Evolutionary conservation across 2,888 invertebrate species (phyloP).

Genomic region (Cephonodes hylas): DNA sequence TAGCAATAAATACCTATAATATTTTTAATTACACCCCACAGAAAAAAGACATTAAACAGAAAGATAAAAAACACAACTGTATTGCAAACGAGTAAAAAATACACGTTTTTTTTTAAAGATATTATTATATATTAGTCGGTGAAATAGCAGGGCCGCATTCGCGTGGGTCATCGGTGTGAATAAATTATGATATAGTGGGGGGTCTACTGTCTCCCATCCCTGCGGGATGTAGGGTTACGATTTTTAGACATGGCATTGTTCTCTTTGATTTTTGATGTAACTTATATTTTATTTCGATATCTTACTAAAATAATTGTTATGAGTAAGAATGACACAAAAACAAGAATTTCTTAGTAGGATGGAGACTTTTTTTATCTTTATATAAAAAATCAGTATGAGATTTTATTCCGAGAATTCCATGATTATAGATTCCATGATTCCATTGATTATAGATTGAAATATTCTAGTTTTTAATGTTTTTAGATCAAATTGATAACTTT

Average conservation of each 20-base stretch:
- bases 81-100: conserved; percentile 71
- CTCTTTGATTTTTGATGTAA: background rate
- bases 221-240: conserved; percentile 34
- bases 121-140: conserved; percentile 64
- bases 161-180: conserved; percentile 76
- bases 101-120: conserved; percentile 47
- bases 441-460: too few relatives aligned
- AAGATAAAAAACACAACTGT: conserved; percentile 70
- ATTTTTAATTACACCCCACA: conserved; percentile 72
- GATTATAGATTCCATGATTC: too few relatives aligned
- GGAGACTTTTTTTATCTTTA: too few relatives aligned
- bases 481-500: too few relatives aligned
- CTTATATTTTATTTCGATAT: too few relatives aligned
- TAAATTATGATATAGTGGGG: conserved; percentile 79
- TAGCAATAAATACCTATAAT: conserved; percentile 78
- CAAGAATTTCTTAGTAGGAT: too few relatives aligned
- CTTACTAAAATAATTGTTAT: too few relatives aligned
- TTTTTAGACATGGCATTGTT: conserved; percentile 31
- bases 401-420: too few relatives aligned
- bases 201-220: conserved; percentile 55
- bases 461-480: too few relatives aligned
- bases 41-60: conserved; percentile 75
- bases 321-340: too few relatives aligned
- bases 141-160: conserved; percentile 62
- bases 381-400: too few relatives aligned